Evolutionary conservation across 2,113 vertebrate genomes (phyloP).

Genomic region (Bubo bubo): DNA sequence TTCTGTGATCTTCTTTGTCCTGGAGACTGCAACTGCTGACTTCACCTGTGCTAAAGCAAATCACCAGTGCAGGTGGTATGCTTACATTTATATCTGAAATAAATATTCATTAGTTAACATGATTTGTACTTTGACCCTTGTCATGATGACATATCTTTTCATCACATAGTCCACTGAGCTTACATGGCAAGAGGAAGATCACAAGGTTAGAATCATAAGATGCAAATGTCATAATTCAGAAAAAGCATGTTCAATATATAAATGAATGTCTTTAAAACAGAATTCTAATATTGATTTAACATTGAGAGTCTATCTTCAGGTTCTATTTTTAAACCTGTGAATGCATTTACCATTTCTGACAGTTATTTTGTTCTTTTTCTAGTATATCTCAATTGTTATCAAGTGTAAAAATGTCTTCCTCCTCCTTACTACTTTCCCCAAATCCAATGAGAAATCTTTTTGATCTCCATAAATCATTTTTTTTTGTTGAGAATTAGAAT

Average conservation of each 20-base stretch:
- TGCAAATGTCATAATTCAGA: neutral
- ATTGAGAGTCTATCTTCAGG: neutral
- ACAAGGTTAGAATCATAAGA: neutral
- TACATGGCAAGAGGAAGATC: neutral
- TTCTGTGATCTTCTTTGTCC: neutral
- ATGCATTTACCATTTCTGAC: neutral
- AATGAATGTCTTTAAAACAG: neutral
- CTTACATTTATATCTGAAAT: neutral
- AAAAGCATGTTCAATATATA: neutral
- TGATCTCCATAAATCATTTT: neutral
- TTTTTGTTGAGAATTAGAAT: neutral
- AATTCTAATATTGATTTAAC: neutral
- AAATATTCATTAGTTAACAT: neutral
- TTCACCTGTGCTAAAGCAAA: neutral
- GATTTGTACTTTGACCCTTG: neutral
- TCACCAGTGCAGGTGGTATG: neutral
- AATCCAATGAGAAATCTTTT: constrained; percentile 12
- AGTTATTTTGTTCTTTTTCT: constrained; percentile 7
- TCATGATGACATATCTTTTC: neutral
- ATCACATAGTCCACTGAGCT: neutral
- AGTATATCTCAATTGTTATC: neutral
- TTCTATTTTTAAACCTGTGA: neutral
- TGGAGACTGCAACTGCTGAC: neutral
- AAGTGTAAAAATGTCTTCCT: neutral
- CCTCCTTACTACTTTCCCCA: neutral